These are phyloP conservation scores for Drosophila takahashii DNA, from an alignment of 1,140 invertebrate genomes.

Conservation along the genomic window DNA sequence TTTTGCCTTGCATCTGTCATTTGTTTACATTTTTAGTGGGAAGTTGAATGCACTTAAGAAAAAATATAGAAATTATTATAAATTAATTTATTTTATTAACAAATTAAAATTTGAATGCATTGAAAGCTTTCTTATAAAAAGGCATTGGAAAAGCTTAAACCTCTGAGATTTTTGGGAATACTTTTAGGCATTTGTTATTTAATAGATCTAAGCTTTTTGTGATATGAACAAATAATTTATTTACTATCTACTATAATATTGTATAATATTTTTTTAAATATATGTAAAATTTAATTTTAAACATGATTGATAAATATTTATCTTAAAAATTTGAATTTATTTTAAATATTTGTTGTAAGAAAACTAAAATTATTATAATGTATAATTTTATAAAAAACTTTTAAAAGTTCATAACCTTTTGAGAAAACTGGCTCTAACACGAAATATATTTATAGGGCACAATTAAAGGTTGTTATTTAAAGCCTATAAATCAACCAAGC, in stretches of 20 bases:
- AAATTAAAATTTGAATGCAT: neutral
- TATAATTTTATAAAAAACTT: neutral
- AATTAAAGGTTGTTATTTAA: too few relatives aligned
- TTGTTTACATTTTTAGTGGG: neutral
- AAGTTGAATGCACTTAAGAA: neutral
- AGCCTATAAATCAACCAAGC: neutral
- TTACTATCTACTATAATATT: neutral
- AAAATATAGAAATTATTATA: neutral
- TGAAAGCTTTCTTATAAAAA: neutral
- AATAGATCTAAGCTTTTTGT: too few relatives aligned
- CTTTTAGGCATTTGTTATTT: conserved; percentile 29
- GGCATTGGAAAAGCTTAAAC: neutral
- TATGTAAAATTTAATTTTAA: too few relatives aligned
- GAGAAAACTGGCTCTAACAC: too few relatives aligned
- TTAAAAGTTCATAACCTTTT: too few relatives aligned
- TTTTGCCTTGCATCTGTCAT: conserved; percentile 8
- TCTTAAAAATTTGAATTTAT: too few relatives aligned
- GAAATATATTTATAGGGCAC: too few relatives aligned
- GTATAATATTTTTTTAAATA: neutral
- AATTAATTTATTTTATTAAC: neutral
- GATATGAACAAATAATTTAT: neutral
- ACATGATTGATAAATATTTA: too few relatives aligned
- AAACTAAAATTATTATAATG: too few relatives aligned
- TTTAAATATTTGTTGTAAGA: too few relatives aligned
- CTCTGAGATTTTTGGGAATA: conserved; percentile 9